phyloP scores from a whole-genome alignment of 2,888 invertebrate genomes.

The Mythimna albipuncta region DNA sequence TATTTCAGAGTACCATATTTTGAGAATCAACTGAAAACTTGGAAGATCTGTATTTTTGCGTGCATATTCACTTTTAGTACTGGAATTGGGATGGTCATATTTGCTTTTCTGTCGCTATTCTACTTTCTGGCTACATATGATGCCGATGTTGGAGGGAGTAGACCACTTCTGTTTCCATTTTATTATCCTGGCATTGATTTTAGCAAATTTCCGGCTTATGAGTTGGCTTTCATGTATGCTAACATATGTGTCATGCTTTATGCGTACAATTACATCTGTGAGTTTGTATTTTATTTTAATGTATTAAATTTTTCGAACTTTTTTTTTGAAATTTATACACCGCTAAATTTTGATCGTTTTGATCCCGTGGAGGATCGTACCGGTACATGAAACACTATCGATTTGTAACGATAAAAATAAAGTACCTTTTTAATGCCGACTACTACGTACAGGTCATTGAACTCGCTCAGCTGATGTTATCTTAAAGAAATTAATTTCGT shows the following conservation, averaged over 20 bases:
- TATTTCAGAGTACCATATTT: slow-evolving; percentile 74
- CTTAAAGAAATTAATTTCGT: too few relatives aligned
- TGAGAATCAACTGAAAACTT: slow-evolving; percentile 72
- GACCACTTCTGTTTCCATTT: slow-evolving; percentile 76
- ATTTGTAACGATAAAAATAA: too few relatives aligned
- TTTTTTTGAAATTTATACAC: too few relatives aligned
- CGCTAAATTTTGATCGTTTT: too few relatives aligned
- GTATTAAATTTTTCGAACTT: not conserved
- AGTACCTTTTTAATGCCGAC: too few relatives aligned
- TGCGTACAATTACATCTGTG: slow-evolving; percentile 73
- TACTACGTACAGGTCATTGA: too few relatives aligned
- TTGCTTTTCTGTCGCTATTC: slow-evolving; percentile 61
- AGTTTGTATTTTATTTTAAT: slow-evolving; percentile 59
- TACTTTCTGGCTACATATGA: slow-evolving; percentile 65
- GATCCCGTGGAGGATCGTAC: too few relatives aligned
- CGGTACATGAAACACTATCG: too few relatives aligned
- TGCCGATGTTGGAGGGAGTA: slow-evolving; percentile 60
- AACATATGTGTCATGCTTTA: slow-evolving; percentile 66
- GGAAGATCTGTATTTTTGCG: slow-evolving; percentile 70
- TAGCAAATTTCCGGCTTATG: slow-evolving; percentile 72
- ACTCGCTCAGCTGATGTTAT: too few relatives aligned
- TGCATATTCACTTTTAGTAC: slow-evolving; percentile 64
- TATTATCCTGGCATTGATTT: slow-evolving; percentile 73
- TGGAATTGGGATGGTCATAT: slow-evolving; percentile 61
- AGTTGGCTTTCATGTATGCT: slow-evolving; percentile 71